These are phyloP conservation scores for Ranitomeya variabilis DNA, from an alignment of 2,113 vertebrate genomes.

Conservation along the genomic window DNA sequence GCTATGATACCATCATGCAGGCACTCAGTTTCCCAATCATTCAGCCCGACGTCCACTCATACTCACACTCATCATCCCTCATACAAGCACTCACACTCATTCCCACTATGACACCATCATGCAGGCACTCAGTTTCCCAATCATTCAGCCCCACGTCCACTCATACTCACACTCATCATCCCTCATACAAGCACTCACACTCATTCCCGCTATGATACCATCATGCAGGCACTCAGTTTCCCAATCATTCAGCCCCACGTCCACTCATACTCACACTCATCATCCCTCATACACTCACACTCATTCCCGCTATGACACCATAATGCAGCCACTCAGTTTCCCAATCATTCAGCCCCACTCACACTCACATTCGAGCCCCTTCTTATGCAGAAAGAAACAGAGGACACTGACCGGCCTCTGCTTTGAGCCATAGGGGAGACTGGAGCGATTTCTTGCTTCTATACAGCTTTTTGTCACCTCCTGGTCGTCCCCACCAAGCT, in stretches of 20 bases:
- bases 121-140: too few relatives aligned
- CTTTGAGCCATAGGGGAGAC: constrained; percentile 46
- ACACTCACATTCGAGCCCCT: constrained; percentile 8
- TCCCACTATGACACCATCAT: neutral
- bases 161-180: neutral
- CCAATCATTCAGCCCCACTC: neutral
- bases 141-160: neutral
- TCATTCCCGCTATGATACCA: neutral
- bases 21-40: too few relatives aligned
- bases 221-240: too few relatives aligned
- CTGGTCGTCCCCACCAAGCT: constrained; percentile 44
- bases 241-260: too few relatives aligned
- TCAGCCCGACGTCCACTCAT: too few relatives aligned
- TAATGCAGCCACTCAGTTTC: too few relatives aligned
- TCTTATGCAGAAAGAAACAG: constrained; percentile 49
- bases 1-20: too few relatives aligned
- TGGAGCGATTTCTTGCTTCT: constrained; percentile 57
- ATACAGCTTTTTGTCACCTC: constrained; percentile 46
- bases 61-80: too few relatives aligned
- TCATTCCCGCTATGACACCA: too few relatives aligned
- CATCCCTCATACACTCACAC: too few relatives aligned
- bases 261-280: neutral
- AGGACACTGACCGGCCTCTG: constrained; percentile 57
- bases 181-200: neutral
- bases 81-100: neutral